Conservation (phyloP, 2,113 vertebrate genomes). For the Psophia crepitans region DNA sequence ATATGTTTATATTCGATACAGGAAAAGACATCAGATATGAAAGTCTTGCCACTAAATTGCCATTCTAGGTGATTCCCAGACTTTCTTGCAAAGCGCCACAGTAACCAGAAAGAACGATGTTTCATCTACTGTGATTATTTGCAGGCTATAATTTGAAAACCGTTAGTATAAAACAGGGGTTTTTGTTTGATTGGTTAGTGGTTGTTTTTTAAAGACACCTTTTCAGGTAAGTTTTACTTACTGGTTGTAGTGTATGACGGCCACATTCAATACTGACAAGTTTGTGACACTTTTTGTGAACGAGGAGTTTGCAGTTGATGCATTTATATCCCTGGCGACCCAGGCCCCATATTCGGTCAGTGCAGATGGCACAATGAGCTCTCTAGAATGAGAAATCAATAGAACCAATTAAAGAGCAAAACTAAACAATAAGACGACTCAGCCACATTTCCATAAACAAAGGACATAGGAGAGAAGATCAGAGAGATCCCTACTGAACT, state of each 20-base stretch:
- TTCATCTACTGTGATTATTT: background rate
- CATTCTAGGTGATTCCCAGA: background rate
- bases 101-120: background rate
- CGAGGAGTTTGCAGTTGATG: conserved; percentile 97
- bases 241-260: conserved; percentile 77
- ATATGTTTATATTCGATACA: background rate
- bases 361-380: conserved; percentile 97
- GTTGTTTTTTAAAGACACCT: background rate
- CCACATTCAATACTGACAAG: conserved; percentile 91
- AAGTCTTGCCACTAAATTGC: background rate
- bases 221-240: conserved; percentile 49
- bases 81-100: background rate
- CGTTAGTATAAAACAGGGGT: background rate
- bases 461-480: background rate
- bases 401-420: background rate
- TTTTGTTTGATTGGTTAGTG: background rate
- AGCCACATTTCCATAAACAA: background rate
- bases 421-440: background rate
- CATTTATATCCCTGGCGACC: conserved; percentile 98
- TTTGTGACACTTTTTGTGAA: conserved; percentile 99
- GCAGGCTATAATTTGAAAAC: background rate
- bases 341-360: conserved; percentile 96
- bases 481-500: background rate
- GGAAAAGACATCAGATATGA: background rate
- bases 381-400: conserved; percentile 75